Base-by-base conservation (phyloP, 2,888 invertebrate genomes). In the Clivina fossor region DNA sequence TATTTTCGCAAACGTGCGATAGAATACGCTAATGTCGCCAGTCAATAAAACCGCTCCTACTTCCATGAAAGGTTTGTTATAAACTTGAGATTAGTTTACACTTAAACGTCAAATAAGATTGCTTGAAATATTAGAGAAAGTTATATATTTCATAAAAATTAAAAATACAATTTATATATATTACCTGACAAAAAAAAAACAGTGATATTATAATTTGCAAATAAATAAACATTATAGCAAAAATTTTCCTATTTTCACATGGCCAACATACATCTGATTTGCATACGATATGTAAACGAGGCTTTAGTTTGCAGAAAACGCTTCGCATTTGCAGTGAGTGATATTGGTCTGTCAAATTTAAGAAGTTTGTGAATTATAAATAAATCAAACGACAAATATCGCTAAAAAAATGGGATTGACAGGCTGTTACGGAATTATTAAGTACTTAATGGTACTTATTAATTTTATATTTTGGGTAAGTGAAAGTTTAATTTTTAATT, bases 391-490 rank as follows among this genome's bases (percentile, higher is more conserved):
- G 38, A 47, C 40, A 48, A 32, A 44, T 15, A 47, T 19, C 16
- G 19, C n/a, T n/a, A 41, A 20, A 50, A 74, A 63, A 62, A 86
- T 86, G 86, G 83, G 83, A 66, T 77, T 85, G 72, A 80, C 82
- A 61, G 81, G 84, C 62, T 88, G 86, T 74, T 86, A 85, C 71
- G 81, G 81, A 53, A 72, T 84, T 65, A 80, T 86, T 74, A 87
- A 87, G 72, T 86, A 82, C 72, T 76, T 86, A 64, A 80, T 88
- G 66, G 81, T 88, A 61, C 73, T 86, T 60, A 79, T 87, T 66
- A 88, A 86, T 71, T 77, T 87, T 56, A 76, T 88, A 69, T 86
- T 87, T 75, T 80, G 85, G 84, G 88, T 88, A 76, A 84, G 85
- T 73, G 37, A 51, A 30, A 37, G 33, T n/a, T n/a, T n/a, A n/a